Base-by-base conservation (phyloP, 2,797 vertebrate species). In the Chelon auratus region DNA sequence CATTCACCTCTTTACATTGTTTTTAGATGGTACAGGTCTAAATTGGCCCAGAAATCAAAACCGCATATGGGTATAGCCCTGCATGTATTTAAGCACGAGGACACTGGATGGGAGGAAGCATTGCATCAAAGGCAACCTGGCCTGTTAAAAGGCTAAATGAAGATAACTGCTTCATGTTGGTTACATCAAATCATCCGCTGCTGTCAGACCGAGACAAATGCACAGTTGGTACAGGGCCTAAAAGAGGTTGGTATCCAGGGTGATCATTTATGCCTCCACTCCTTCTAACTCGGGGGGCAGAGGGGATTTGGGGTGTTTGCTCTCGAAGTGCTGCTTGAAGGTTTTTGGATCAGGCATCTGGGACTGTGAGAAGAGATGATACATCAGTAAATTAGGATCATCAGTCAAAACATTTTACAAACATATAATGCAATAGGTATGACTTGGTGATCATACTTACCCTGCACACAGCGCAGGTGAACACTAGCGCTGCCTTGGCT, bases 311-410 rank as follows among this genome's bases (percentile, higher is more conserved):
- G 97, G 97, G 88, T 98, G 97, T 86, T 98, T 98, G 94, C 96
- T 98, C 91, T 98, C 96, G 89, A 98, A 98, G 94, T 98, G 97
- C 90, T 98, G 96, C 94, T 97, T 98, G 94, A 98, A 98, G 87
- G 97, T 98, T 95, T 98, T 98, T 61, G 97, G 97, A 88, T 98
- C 97, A 5, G 96, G 97, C 96, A 98, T 98, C 94, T 98, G 97
- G 82, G 97, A 97, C 97, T 98, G 93, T 77, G 85, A 72, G 42
- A 65, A 39, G 22, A 75, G 18, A 67, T 3, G 14, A 80, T 2
- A 73, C 14, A 66, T 55, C 1, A 74, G 9, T 12, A 55, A 42
- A 67, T 42, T 58, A 9, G 50, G 5, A 52, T 14, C 2, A 42
- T 10, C 24, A 26, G 24, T 26, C 18, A 65, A 48, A 53, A 2